Percentiles rank a stretch among this genome's conserved stretches.
Evolutionary conservation across 2,797 vertebrate genomes (phyloP).

Genomic region (Taeniopygia guttata): DNA sequence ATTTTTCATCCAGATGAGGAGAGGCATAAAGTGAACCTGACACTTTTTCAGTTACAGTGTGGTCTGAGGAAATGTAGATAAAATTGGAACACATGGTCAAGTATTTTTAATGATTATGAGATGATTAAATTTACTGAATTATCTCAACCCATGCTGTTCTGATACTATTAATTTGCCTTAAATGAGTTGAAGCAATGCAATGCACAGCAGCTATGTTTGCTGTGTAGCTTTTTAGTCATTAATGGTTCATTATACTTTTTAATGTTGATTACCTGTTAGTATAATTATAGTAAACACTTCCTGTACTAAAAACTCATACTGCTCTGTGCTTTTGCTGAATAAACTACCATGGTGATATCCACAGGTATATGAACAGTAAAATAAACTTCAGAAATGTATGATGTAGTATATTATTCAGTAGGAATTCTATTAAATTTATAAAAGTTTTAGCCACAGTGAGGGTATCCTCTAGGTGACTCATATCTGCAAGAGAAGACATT

Average conservation of each 20-base stretch:
- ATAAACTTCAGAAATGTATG: background rate
- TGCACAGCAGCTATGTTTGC: background rate
- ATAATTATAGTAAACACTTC: background rate
- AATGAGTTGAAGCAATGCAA: background rate
- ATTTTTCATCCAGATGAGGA: background rate
- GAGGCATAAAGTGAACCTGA: background rate
- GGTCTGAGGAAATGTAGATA: background rate
- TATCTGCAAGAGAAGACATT: background rate
- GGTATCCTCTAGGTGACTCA: background rate
- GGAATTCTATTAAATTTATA: background rate
- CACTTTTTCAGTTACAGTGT: background rate
- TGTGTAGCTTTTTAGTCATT: background rate
- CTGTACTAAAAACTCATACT: background rate
- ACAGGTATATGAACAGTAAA: background rate
- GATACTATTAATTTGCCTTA: background rate
- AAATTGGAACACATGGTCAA: background rate
- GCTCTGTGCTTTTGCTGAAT: background rate
- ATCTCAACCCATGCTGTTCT: background rate
- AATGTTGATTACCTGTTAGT: background rate
- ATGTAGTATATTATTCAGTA: background rate
- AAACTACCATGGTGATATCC: background rate
- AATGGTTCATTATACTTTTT: background rate
- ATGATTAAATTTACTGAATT: background rate
- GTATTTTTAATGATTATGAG: background rate
- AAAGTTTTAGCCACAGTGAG: background rate